Evolutionary conservation across 2,113 vertebrate genomes (phyloP), one percentile per base, ranked within the genome.

Genomic region (Garra rufa): DNA sequence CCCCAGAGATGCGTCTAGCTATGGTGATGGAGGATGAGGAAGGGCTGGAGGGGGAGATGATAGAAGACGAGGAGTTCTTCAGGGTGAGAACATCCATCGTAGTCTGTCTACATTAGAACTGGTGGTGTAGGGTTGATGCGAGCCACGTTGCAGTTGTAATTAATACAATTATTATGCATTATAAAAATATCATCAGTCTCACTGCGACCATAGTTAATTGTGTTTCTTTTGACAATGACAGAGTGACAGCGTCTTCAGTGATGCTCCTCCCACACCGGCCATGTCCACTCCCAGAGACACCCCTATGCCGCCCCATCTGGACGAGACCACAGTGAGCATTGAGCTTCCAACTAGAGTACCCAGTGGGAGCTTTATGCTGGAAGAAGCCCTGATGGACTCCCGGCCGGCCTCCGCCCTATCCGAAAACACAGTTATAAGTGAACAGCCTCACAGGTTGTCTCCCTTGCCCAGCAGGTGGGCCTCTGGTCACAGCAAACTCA

Each of bases 1-100:
- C 95, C 55, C 96, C 97, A 2, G 97, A 98, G 92, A 98, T 98
- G 89, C 94, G 96, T 10, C 91, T 96, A 87, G 96, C 97, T 78
- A 94, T 98, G 85, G 96, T 93, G 26, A 93, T 95, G 83, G 96
- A 96, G 85, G 93, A 95, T 70, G 95, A 96, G 1, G 94, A 94
- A 48, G 92, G 92, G 19, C 67, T 85, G 13, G 93, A 94, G 55
- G 92, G 91, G 63, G 88, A 57, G 13, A 77, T 92, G 85, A 90
- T 90, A 77, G 93, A 94, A 28, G 91, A 91, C 0, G 81, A 89
- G 19, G 93, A 85, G 61, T 86, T 88, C 73, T 88, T 88, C 17
- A 93, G 28, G 93, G 91, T 86, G 52, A 75, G 24, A 24, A 41
- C 19, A 41, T 34, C 10, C 65, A n/a, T n/a, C n/a, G n/a, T n/a